phyloP scores from a whole-genome alignment of 2,888 invertebrate species.

The Synergus japonicus region DNA sequence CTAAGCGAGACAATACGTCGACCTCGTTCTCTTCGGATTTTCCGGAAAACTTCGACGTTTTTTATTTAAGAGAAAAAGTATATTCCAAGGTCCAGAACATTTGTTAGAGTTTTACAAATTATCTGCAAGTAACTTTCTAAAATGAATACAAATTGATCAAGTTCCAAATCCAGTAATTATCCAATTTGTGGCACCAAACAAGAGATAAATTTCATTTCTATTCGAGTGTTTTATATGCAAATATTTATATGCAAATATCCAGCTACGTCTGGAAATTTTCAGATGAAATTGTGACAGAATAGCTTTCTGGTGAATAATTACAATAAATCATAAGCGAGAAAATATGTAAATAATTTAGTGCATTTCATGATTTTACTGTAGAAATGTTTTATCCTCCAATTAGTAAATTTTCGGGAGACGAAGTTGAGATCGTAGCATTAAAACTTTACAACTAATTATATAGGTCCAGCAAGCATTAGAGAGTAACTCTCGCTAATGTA shows the following conservation, averaged over 20 bases:
- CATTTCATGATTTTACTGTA: background rate
- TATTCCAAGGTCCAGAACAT: constrained; percentile 6
- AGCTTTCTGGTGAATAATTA: constrained; percentile 3
- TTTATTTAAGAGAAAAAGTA: background rate
- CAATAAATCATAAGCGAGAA: background rate
- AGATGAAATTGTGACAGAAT: background rate
- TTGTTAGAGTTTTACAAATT: background rate
- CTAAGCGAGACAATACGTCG: constrained; percentile 30
- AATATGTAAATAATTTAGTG: background rate
- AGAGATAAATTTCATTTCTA: constrained; percentile 25
- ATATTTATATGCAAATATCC: constrained; percentile 14
- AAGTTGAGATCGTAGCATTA: constrained; percentile 8
- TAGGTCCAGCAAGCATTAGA: constrained; percentile 22
- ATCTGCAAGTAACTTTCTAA: too few species aligned
- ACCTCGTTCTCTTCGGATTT: constrained; percentile 29
- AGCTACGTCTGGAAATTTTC: constrained; percentile 27
- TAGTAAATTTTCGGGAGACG: constrained; percentile 1
- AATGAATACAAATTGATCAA: too few species aligned
- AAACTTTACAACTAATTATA: constrained; percentile 29
- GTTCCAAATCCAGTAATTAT: background rate
- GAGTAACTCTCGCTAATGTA: constrained; percentile 11
- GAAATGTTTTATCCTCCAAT: background rate
- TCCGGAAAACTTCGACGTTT: constrained; percentile 11
- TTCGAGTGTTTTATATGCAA: constrained; percentile 7
- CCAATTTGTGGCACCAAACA: background rate